Evolutionary conservation across 2,888 invertebrate species (phyloP), one percentile per base, ranked within the genome.

Genomic region (Agrotis puta): DNA sequence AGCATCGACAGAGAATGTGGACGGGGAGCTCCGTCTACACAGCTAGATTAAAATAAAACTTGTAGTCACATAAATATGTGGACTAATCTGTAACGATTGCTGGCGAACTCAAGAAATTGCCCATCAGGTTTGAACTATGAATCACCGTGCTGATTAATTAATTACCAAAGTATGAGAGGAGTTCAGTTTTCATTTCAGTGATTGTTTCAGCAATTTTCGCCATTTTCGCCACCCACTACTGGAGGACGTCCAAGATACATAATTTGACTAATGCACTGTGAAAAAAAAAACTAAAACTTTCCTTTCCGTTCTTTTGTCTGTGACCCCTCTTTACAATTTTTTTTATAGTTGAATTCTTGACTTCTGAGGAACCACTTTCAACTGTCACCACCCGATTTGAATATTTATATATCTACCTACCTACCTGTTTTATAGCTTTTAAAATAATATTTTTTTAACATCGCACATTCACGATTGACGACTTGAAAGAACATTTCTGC

Each of bases 1-100:
- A 80, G 64, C 33, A 70, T 58, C 47, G 67, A 58, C 47, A 74
- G 83, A 75, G 72, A 84, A 84, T 84, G 80, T 72, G 54, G 71
- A 70, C 79, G 71, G 53, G 64, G 50, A 79, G 73, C 45, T 63
- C 66, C 53, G 71, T 64, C 67, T 62, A 74, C 68, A 68, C 56
- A 62, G 64, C 74, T 65, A 71, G 71, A 77, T 82, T 77, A 75
- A 80, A 80, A 81, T 83, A 74, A 81, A 73, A 75, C 64, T 65
- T 68, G 67, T 68, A 71, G 39, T 5, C 20, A 72, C 66, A 64
- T 59, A 62, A 18, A 53, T 56, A 58, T 62, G 70, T 69, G 48
- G 63, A 65, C 65, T 39, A 73, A 67, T 61, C 33, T 56, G 64
- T 50, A 45, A 54, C 43, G 48, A 39, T 14, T 45, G 48, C 58